Conservation (phyloP, 2,113 vertebrate genomes). For the Cyphomyrus discorhynchus region DNA sequence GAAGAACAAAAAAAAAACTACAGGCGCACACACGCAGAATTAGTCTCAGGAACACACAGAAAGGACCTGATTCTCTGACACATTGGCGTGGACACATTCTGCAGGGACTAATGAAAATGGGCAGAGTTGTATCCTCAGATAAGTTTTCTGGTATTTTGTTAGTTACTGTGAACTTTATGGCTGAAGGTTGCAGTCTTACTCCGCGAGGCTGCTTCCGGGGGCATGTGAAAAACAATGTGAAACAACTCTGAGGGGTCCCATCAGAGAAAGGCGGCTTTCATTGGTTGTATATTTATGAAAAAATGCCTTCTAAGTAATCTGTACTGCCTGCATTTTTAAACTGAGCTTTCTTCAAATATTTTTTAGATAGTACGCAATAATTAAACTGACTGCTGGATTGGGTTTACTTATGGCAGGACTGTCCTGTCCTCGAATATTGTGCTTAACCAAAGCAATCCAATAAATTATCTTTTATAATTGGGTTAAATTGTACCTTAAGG, state of each 20-base stretch:
- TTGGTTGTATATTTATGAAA: neutral
- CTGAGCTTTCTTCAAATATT: neutral
- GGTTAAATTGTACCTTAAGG: neutral
- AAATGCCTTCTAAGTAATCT: neutral
- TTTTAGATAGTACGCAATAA: neutral
- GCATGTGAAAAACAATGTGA: neutral
- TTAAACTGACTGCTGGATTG: neutral
- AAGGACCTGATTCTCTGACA: neutral
- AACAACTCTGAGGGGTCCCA: neutral
- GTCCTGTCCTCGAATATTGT: neutral
- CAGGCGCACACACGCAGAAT: neutral
- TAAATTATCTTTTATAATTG: neutral
- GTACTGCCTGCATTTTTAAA: neutral
- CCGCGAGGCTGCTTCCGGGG: neutral
- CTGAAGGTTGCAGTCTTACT: neutral
- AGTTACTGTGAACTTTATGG: neutral
- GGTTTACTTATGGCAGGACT: neutral
- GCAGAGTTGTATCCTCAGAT: neutral
- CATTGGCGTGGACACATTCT: neutral
- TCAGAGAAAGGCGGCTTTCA: neutral
- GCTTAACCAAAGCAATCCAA: neutral
- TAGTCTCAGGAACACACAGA: neutral
- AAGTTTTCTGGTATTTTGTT: neutral
- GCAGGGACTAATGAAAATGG: neutral
- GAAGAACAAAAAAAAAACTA: neutral